phyloP scores from a whole-genome alignment of 2,797 vertebrate genomes.

The Otolemur crassicaudatus region DNA sequence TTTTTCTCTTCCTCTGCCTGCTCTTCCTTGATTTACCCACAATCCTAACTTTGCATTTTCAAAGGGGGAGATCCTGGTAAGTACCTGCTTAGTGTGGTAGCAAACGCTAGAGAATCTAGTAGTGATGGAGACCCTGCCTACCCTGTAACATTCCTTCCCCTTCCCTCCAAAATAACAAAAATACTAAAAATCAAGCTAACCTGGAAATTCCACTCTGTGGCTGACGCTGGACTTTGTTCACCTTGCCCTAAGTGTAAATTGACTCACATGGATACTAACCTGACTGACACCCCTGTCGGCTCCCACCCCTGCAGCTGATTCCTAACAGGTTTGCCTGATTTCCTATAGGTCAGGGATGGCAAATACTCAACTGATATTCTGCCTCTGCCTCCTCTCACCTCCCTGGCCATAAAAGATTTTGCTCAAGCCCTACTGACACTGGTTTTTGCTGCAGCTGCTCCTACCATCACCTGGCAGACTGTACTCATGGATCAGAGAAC shows the following conservation, averaged over 20 bases:
- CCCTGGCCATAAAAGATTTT: not conserved
- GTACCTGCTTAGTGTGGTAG: constrained; percentile 89
- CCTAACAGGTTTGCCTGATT: not conserved
- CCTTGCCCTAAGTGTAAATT: not conserved
- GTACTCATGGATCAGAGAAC: not conserved
- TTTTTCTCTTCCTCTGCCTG: constrained; percentile 64
- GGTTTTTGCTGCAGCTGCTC: not conserved
- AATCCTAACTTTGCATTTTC: constrained; percentile 84
- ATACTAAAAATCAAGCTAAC: constrained; percentile 54
- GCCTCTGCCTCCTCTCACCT: not conserved
- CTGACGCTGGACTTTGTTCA: fast-evolving
- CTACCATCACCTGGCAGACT: not conserved
- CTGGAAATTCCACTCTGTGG: fast-evolving
- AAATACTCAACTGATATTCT: constrained; percentile 5
- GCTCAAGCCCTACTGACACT: not conserved
- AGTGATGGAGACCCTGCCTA: constrained; percentile 39
- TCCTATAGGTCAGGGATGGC: constrained; percentile 68
- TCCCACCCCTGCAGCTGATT: not conserved
- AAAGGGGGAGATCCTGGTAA: constrained; percentile 99
- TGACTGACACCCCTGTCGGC: not conserved
- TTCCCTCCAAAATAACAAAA: not conserved
- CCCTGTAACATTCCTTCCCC: not conserved
- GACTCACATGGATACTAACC: constrained; percentile 55
- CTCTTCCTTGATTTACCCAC: constrained; percentile 81
- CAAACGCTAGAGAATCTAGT: constrained; percentile 25